A percentile compares a stretch with the other conserved stretches of the same genome.
These are phyloP conservation scores for Trichopoda pennipes DNA, from an alignment of 2,888 invertebrate species.

Conservation along the genomic window DNA sequence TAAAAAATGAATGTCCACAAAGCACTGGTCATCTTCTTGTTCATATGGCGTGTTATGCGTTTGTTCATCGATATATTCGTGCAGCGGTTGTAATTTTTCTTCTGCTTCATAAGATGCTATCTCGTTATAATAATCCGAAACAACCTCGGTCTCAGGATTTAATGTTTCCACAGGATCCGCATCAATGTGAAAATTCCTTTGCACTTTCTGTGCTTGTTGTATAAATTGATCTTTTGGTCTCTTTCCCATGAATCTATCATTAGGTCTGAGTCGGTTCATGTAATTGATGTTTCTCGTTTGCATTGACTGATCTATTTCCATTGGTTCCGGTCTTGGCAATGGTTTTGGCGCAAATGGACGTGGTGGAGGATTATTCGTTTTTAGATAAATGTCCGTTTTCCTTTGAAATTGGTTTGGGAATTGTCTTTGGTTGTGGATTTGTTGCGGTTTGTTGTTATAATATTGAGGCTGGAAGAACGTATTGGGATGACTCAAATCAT, in stretches of 20 bases:
- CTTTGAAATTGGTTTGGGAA: slow-evolving; percentile 1
- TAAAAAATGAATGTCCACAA: slow-evolving; percentile 17
- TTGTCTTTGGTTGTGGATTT: background rate
- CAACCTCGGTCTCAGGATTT: background rate
- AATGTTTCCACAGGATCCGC: too few relatives aligned
- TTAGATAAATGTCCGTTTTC: background rate
- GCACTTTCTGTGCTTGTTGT: background rate
- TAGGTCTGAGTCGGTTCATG: background rate
- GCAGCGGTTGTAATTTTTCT: slow-evolving; percentile 8
- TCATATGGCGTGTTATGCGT: too few relatives aligned
- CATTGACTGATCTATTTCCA: too few relatives aligned
- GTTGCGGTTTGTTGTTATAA: background rate
- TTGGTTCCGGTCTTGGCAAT: too few relatives aligned
- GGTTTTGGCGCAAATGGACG: too few relatives aligned
- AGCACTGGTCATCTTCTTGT: background rate
- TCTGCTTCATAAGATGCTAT: background rate
- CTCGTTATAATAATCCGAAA: background rate
- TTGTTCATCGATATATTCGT: background rate
- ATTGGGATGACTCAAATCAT: background rate
- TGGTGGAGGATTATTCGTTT: background rate
- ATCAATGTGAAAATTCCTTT: background rate
- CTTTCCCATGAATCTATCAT: background rate
- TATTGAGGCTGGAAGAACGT: background rate
- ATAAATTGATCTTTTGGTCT: background rate
- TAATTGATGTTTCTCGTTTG: background rate